phyloP scores from a whole-genome alignment of 1,140 invertebrate genomes.

The Epicauta chinensis region DNA sequence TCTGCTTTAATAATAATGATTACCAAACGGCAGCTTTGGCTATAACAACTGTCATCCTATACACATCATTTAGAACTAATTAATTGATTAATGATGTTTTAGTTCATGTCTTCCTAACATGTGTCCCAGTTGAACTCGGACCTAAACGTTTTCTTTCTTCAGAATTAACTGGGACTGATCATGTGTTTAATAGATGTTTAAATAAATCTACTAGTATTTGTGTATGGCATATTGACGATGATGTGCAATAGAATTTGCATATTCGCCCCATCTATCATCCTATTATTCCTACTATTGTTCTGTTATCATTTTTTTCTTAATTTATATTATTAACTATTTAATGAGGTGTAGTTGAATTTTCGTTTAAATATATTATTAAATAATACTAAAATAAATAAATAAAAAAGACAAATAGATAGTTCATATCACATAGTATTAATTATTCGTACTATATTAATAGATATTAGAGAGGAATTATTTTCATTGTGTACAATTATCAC shows the following conservation, averaged over 20 bases:
- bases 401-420: conserved; percentile 41
- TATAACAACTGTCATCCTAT: too few relatives aligned
- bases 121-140: conserved; percentile 11
- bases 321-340: conserved; percentile 3
- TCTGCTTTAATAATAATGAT: not conserved
- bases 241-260: conserved; percentile 27
- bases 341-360: conserved; percentile 11
- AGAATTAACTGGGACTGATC: conserved; percentile 7
- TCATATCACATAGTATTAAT: conserved; percentile 37
- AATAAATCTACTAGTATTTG: conserved; percentile 24
- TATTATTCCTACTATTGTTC: conserved; percentile 9
- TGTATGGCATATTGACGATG: conserved; percentile 23
- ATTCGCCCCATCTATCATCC: conserved; percentile 5
- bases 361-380: conserved; percentile 2
- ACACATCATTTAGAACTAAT: not conserved
- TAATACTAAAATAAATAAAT: not conserved
- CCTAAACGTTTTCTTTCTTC: conserved; percentile 1
- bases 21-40: too few relatives aligned
- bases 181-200: conserved; percentile 18
- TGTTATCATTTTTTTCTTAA: not conserved
- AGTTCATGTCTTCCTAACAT: conserved; percentile 39
- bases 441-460: conserved; percentile 28
- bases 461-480: conserved; percentile 26
- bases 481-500: conserved; percentile 11
- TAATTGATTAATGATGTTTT: conserved; percentile 19